Evolutionary conservation across 2,888 invertebrate genomes (phyloP).

Genomic region (Dynastes tityus): DNA sequence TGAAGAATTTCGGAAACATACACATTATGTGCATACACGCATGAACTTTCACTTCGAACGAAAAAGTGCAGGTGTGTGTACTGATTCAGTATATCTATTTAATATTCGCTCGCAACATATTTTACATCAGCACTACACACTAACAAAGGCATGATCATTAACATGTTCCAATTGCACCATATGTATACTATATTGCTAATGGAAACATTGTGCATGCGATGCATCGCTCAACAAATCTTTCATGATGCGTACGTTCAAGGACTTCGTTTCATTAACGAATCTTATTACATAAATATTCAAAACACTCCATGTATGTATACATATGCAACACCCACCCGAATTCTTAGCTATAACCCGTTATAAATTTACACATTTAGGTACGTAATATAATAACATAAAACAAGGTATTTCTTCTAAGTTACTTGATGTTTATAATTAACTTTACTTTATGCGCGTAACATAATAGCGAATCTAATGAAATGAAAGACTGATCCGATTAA

Average conservation of each 20-base stretch:
- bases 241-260: constrained; percentile 31
- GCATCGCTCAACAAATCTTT: constrained; percentile 11
- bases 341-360: neutral
- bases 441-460: neutral
- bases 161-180: neutral
- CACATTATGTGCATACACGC: too few species aligned
- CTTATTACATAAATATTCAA: constrained; percentile 24
- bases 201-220: neutral
- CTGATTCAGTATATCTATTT: too few species aligned
- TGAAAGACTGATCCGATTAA: constrained; percentile 18
- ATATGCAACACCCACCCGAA: neutral
- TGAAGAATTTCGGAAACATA: too few species aligned
- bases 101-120: too few species aligned
- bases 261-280: constrained; percentile 33
- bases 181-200: neutral
- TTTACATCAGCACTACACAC: too few species aligned
- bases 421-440: constrained; percentile 10
- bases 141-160: neutral
- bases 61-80: too few species aligned
- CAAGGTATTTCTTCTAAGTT: neutral
- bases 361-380: constrained; percentile 2
- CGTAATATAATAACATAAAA: neutral
- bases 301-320: neutral
- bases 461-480: constrained; percentile 3
- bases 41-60: too few species aligned